These are phyloP conservation scores for Nasonovia ribisnigri DNA, from an alignment of 2,888 invertebrate species.

Conservation along the genomic window DNA sequence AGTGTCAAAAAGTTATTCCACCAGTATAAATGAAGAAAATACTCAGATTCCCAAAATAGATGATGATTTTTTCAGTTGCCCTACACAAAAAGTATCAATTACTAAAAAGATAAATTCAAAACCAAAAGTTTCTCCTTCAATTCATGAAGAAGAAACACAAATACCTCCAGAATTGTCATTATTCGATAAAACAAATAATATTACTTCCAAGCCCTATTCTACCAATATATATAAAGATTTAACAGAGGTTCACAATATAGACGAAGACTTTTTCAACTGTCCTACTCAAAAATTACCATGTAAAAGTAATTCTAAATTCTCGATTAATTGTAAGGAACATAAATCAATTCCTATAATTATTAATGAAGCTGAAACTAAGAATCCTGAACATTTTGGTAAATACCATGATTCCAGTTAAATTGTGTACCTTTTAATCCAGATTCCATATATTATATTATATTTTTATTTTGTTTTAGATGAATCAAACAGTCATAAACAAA, in stretches of 20 bases:
- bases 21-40: neutral
- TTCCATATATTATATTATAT: neutral
- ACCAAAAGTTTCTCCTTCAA: neutral
- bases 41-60: neutral
- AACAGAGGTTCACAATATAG: neutral
- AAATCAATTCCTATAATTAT: too few species aligned
- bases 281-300: slow-evolving; percentile 32
- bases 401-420: neutral
- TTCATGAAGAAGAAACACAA: slow-evolving; percentile 25
- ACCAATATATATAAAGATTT: neutral
- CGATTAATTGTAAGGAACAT: too few species aligned
- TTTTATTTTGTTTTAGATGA: neutral
- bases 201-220: neutral
- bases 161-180: neutral
- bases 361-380: too few species aligned
- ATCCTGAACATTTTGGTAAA: neutral
- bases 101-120: neutral
- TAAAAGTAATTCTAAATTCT: too few species aligned
- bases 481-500: neutral
- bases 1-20: neutral
- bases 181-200: neutral
- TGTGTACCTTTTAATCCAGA: neutral
- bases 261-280: slow-evolving; percentile 26
- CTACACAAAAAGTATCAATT: slow-evolving; percentile 31
- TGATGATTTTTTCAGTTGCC: slow-evolving; percentile 41